phyloP scores from a whole-genome alignment of 2,797 vertebrate species.

The Champsocephalus esox region DNA sequence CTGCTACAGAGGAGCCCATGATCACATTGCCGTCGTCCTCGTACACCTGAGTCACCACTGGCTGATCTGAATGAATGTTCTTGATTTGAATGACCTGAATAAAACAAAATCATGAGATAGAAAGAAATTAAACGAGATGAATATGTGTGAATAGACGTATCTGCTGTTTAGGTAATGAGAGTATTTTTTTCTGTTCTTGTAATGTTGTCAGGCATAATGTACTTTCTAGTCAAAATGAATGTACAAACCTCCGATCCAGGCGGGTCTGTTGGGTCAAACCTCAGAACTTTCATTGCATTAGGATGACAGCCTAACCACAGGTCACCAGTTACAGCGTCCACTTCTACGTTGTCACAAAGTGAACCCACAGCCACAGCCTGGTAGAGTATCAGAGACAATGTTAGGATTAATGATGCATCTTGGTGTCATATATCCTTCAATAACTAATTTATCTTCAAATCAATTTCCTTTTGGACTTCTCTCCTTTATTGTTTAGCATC shows the following conservation, averaged over 20 bases:
- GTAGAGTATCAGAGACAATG: constrained; percentile 26
- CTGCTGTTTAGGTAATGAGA: neutral
- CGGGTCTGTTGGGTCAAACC: constrained; percentile 78
- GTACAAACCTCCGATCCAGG: constrained; percentile 90
- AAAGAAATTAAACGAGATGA: neutral
- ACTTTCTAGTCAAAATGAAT: neutral
- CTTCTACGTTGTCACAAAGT: constrained; percentile 87
- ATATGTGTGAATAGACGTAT: neutral
- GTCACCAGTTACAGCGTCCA: constrained; percentile 88
- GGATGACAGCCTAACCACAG: constrained; percentile 91
- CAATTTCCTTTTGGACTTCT: neutral
- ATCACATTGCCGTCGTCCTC: constrained; percentile 88
- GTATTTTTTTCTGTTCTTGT: neutral
- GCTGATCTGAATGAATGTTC: constrained; percentile 86
- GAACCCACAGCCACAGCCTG: constrained; percentile 87
- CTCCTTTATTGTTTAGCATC: neutral
- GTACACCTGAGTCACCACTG: constrained; percentile 84
- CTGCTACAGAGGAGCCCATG: constrained; percentile 88
- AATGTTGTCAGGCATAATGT: neutral
- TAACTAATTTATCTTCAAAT: neutral
- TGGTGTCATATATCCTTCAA: neutral
- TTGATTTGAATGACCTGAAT: constrained; percentile 88
- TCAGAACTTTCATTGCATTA: constrained; percentile 82
- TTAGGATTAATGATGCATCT: neutral
- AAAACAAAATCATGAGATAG: neutral